These are phyloP conservation scores for Myathropa florea DNA, from an alignment of 2,888 invertebrate species.

Conservation along the genomic window DNA sequence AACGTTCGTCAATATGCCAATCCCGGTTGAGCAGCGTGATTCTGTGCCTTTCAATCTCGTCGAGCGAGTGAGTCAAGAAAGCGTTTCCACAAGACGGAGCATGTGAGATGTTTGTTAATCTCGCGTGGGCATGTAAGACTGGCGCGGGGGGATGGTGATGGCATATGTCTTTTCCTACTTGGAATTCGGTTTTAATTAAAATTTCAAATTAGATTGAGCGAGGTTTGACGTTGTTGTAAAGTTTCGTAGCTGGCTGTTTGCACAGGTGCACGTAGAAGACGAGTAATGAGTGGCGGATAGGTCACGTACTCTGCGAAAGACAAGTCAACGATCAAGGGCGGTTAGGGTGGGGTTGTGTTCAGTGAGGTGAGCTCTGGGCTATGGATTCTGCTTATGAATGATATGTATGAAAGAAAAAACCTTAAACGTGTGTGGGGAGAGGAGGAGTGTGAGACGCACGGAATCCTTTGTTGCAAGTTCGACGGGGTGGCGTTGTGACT, in stretches of 20 bases:
- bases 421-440: too few species aligned
- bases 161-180: not conserved
- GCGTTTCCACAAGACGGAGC: not conserved
- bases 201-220: conserved; percentile 38
- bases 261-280: not conserved
- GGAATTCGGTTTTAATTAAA: conserved; percentile 34
- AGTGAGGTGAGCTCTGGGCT: not conserved
- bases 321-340: not conserved
- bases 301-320: not conserved
- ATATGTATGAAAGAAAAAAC: too few species aligned
- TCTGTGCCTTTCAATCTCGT: not conserved
- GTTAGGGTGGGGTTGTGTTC: not conserved
- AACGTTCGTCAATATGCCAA: conserved; percentile 32
- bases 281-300: not conserved
- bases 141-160: not conserved
- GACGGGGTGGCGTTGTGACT: too few species aligned
- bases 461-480: too few species aligned
- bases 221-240: not conserved
- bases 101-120: conserved; percentile 42
- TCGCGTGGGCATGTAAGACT: not conserved
- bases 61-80: conserved; percentile 6
- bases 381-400: too few species aligned
- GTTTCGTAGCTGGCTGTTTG: not conserved
- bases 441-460: too few species aligned
- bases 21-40: not conserved